phyloP scores from a whole-genome alignment of 2,888 invertebrate species.

The Nemotelus nigrinus region DNA sequence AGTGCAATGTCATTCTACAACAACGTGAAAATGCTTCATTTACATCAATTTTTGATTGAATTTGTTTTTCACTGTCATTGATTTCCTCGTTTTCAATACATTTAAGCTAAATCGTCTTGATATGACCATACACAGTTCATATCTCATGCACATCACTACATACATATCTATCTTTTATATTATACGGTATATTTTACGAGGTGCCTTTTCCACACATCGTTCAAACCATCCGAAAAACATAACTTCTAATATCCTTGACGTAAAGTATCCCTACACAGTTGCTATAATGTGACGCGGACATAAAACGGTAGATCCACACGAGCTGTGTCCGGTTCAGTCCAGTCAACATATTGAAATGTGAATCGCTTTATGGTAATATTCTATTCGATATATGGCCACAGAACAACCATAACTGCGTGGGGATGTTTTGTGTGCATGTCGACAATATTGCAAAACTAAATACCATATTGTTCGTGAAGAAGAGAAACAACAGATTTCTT shows the following conservation, averaged over 20 bases:
- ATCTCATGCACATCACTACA: no score
- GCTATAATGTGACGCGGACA: background rate
- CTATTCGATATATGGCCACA: background rate
- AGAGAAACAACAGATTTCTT: constrained; percentile 26
- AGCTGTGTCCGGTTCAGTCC: background rate
- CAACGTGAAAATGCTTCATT: no score
- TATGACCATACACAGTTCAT: no score
- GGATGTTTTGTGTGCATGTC: background rate
- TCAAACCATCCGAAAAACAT: constrained; percentile 6
- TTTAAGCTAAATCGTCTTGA: no score
- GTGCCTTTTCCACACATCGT: constrained; percentile 29
- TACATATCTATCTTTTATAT: no score
- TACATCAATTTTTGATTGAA: no score
- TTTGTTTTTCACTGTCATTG: no score
- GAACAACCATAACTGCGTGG: background rate
- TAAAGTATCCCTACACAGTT: background rate
- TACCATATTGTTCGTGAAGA: background rate
- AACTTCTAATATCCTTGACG: background rate
- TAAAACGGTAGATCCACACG: constrained; percentile 10
- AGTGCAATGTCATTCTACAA: no score
- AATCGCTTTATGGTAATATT: constrained; percentile 17
- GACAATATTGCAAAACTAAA: background rate
- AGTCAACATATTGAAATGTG: constrained; percentile 12
- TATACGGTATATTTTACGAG: constrained; percentile 1
- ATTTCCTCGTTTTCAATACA: no score